A percentile compares a stretch with the other conserved stretches of the same genome.
These are phyloP conservation scores for Salvator merianae DNA, from an alignment of 2,113 vertebrate genomes.

Conservation along the genomic window DNA sequence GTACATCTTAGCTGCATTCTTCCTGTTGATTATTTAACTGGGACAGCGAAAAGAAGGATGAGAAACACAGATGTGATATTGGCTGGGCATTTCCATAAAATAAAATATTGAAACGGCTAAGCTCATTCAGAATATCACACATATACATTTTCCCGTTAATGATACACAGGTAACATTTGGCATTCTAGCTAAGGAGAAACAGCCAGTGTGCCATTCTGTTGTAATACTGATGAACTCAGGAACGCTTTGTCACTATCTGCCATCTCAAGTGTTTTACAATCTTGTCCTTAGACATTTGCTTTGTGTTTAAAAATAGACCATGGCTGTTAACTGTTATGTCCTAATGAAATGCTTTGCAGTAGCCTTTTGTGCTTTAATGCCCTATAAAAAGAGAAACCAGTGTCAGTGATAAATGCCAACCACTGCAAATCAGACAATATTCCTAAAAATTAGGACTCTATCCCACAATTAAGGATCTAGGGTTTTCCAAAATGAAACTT, in stretches of 20 bases:
- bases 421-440: background rate
- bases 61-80: background rate
- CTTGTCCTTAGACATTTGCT: background rate
- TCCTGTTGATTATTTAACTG: background rate
- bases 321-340: background rate
- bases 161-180: background rate
- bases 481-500: background rate
- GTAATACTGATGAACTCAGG: constrained; percentile 8
- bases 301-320: constrained; percentile 34
- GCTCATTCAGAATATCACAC: background rate
- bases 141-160: background rate
- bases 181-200: background rate
- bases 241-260: constrained; percentile 27
- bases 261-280: constrained; percentile 25
- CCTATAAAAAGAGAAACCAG: constrained; percentile 13
- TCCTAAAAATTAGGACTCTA: background rate
- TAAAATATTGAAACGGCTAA: background rate
- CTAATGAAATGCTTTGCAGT: constrained; percentile 22
- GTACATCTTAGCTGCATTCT: background rate
- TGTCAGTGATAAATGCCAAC: constrained; percentile 35
- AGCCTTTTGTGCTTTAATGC: constrained; percentile 10
- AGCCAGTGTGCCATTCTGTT: background rate
- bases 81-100: background rate
- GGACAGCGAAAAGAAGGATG: background rate
- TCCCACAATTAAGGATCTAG: background rate